Evolutionary conservation across 2,113 vertebrate species (phyloP), one percentile per base, ranked within the genome.

Genomic region (Triplophysa dalaica): DNA sequence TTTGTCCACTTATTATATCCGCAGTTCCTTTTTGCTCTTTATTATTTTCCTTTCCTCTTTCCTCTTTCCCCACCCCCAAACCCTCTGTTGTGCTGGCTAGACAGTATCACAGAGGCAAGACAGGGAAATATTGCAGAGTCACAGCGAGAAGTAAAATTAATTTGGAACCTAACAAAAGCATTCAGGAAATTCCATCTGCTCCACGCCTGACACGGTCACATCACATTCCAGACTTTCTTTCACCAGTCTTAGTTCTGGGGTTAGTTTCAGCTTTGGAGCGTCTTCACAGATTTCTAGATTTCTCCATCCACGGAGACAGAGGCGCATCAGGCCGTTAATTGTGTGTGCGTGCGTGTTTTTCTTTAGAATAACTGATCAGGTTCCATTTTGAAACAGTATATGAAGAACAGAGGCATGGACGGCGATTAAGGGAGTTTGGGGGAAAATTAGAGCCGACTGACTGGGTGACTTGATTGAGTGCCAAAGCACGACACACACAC

Each of bases 71-170:
- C 84, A 86, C 84, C 88, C 81, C 84, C 87, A 75, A 87, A 87
- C 87, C 85, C 85, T 84, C 83, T 86, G 85, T 83, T 68, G 88
- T 87, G 86, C 84, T 85, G 78, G 81, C 88, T 85, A 85, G 88
- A 85, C 85, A 79, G 82, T 90, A 85, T 89, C 89, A 81, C 87
- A 85, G 88, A 88, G 89, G 86, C 80, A 63, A 87, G 84, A 86
- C 87, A 86, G 77, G 68, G 66, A 88, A 88, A 88, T 79, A 86
- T 84, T 54, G 22, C 88, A 86, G 84, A 83, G 88, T 89, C 90
- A 89, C 92, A 92, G 93, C 90, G 72, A 92, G 90, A 81, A 87
- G 86, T 87, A 84, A 87, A 91, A 91, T 91, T 91, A 89, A 91
- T 91, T 91, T 91, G 88, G 81, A 88, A 78, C 83, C 86, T 81